Evolutionary conservation across 2,797 vertebrate genomes (phyloP).

Genomic region (Sciurus vulgaris): DNA sequence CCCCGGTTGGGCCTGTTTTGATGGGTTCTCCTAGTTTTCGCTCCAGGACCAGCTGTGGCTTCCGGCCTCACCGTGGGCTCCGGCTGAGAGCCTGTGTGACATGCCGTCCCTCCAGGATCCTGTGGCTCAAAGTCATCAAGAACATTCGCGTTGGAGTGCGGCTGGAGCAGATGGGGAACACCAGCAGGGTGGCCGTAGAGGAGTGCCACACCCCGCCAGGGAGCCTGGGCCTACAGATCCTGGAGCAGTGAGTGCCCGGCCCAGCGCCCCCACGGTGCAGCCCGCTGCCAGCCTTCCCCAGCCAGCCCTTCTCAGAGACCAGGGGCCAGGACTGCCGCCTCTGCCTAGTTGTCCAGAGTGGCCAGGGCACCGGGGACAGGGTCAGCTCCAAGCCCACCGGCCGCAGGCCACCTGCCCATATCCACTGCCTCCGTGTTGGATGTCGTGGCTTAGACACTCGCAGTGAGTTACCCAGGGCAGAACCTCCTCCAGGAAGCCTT

Average conservation of each 20-base stretch:
- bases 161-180: slow-evolving; percentile 12
- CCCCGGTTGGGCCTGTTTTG: not conserved
- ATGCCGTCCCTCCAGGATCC: not conserved
- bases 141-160: slow-evolving; percentile 24
- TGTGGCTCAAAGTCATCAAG: slow-evolving; percentile 58
- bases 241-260: slow-evolving; percentile 47
- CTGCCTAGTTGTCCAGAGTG: not conserved
- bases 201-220: slow-evolving; percentile 58
- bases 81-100: not conserved
- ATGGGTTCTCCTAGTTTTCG: not conserved
- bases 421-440: not conserved
- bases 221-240: slow-evolving; percentile 25
- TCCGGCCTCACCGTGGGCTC: not conserved
- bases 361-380: not conserved
- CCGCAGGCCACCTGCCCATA: not conserved
- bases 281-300: not conserved
- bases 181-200: not conserved
- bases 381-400: not conserved
- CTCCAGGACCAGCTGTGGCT: not conserved
- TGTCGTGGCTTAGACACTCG: not conserved
- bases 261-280: rapidly evolving
- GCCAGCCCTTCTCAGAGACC: not conserved
- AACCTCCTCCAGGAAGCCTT: slow-evolving; percentile 16
- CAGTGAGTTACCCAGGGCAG: not conserved
- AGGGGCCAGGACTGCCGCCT: not conserved